Evolutionary conservation across 1,140 invertebrate species (phyloP).

Genomic region (Pseudachorutes palmiensis): DNA sequence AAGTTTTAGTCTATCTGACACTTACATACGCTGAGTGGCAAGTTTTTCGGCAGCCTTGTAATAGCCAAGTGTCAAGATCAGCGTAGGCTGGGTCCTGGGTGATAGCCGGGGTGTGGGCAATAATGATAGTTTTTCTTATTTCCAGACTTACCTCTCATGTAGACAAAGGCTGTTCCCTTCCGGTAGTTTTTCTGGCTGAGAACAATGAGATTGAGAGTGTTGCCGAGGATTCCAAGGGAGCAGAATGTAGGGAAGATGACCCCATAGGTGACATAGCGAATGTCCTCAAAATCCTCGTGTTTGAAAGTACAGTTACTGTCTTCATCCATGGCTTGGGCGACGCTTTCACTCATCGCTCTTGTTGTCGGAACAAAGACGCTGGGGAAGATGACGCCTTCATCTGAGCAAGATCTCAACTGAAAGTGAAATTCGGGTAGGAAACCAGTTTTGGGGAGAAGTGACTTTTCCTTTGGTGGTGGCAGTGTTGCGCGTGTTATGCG

Average conservation of each 20-base stretch:
- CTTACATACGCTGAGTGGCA: too few relatives aligned
- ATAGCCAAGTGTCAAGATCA: too few relatives aligned
- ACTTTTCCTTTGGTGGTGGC: background rate
- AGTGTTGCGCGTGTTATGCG: background rate
- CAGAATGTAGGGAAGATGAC: constrained; percentile 60
- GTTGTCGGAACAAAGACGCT: too few relatives aligned
- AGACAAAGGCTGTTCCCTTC: constrained; percentile 66
- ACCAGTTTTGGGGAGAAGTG: background rate
- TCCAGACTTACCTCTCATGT: constrained; percentile 57
- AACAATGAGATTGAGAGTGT: constrained; percentile 62
- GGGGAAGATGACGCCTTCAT: background rate
- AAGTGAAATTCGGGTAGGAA: background rate
- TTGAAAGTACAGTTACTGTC: background rate
- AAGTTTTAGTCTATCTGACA: too few relatives aligned
- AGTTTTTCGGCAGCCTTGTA: too few relatives aligned
- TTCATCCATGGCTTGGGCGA: too few relatives aligned
- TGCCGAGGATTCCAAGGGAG: constrained; percentile 61
- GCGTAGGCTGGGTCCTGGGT: too few relatives aligned
- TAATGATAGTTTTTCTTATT: background rate
- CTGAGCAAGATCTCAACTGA: background rate
- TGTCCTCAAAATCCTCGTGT: constrained; percentile 21
- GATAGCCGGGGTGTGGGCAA: too few relatives aligned
- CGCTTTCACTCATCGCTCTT: too few relatives aligned
- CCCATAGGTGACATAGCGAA: constrained; percentile 60
- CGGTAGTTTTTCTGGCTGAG: constrained; percentile 59